These are phyloP conservation scores for Paralichthys olivaceus DNA, from an alignment of 2,113 vertebrate species.

Conservation along the genomic window DNA sequence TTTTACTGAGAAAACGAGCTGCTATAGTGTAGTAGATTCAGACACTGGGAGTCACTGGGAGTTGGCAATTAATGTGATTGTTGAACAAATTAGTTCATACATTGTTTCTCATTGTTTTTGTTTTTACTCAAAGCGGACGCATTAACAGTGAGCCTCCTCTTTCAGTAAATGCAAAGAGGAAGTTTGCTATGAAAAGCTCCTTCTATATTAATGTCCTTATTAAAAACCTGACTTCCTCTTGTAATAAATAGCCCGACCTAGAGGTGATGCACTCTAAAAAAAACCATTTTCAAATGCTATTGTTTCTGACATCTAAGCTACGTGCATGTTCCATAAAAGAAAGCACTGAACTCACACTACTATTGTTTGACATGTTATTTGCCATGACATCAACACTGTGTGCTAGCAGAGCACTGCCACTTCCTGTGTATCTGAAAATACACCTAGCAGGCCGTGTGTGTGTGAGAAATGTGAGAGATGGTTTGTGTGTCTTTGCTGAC, in stretches of 20 bases:
- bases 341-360: conserved; percentile 43
- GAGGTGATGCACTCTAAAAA: conserved; percentile 1
- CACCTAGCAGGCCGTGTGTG: conserved; percentile 43
- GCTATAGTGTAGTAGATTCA: background rate
- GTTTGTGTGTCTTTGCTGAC: conserved; percentile 45
- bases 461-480: background rate
- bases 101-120: background rate
- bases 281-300: conserved; percentile 2
- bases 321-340: conserved; percentile 28
- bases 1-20: background rate
- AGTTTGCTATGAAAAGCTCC: conserved; percentile 41
- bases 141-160: conserved; percentile 8
- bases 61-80: background rate
- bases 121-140: background rate
- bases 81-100: background rate
- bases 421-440: conserved; percentile 75
- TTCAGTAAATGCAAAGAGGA: conserved; percentile 50
- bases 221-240: conserved; percentile 65
- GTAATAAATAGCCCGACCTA: conserved; percentile 23
- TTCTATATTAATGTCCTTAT: conserved; percentile 51
- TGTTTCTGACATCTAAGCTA: conserved; percentile 37
- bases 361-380: conserved; percentile 66
- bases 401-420: conserved; percentile 53
- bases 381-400: conserved; percentile 61
- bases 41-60: background rate